Percentiles rank a stretch among this genome's conserved stretches.
Conservation (phyloP, 2,113 vertebrate genomes). For the Corythornis vintsioides region DNA sequence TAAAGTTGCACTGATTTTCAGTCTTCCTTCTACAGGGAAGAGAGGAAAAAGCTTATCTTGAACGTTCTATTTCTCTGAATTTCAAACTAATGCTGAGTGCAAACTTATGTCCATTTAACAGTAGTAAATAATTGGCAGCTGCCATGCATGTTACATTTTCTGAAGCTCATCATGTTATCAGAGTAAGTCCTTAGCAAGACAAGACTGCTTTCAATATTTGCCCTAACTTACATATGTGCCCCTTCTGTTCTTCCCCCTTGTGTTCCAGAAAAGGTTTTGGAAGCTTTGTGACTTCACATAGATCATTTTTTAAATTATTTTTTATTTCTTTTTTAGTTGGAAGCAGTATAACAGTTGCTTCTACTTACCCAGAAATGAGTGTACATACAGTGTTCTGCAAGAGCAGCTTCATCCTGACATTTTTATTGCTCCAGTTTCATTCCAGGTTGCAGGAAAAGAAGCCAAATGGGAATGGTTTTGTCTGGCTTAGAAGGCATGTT, state of each 20-base stretch:
- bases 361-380: not conserved
- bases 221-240: not conserved
- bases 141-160: not conserved
- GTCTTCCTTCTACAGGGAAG: not conserved
- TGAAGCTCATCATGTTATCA: not conserved
- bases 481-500: not conserved
- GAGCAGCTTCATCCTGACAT: not conserved
- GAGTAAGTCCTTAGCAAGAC: not conserved
- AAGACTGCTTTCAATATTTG: not conserved
- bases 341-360: not conserved
- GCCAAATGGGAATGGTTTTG: conserved; percentile 6
- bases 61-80: not conserved
- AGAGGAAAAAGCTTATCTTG: not conserved
- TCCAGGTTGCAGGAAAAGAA: not conserved
- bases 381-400: not conserved
- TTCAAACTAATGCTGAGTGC: not conserved
- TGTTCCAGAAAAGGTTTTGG: not conserved
- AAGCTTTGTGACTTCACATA: not conserved
- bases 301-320: not conserved
- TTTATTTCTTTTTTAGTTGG: not conserved
- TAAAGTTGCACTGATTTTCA: not conserved
- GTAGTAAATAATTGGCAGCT: not conserved
- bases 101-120: not conserved
- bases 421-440: not conserved
- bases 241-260: not conserved